Percentiles rank a stretch among this genome's conserved stretches.
phyloP scores from a whole-genome alignment of 2,888 invertebrate genomes.

The Drosophila demipolita region DNA sequence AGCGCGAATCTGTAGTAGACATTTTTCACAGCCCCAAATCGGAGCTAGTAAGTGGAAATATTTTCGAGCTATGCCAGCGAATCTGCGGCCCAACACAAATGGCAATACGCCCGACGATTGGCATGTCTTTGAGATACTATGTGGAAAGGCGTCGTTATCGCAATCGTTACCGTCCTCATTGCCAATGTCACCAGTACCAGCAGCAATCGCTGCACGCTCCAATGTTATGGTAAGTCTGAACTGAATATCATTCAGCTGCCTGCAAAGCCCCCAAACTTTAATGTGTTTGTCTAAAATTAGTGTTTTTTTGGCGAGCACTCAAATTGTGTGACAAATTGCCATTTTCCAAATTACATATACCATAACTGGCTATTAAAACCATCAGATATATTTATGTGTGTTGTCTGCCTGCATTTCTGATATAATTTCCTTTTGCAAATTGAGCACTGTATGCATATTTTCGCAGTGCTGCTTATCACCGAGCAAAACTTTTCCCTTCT shows the following conservation, averaged over 20 bases:
- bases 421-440: constrained; percentile 19
- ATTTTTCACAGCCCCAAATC: constrained; percentile 23
- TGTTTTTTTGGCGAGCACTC: constrained; percentile 11
- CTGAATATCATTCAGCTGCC: neutral
- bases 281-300: constrained; percentile 47
- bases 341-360: constrained; percentile 24
- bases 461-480: constrained; percentile 46
- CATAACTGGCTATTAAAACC: constrained; percentile 19
- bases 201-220: constrained; percentile 5
- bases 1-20: constrained; percentile 43
- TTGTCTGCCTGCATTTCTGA: constrained; percentile 29
- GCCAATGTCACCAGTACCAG: constrained; percentile 48
- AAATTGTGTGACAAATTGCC: constrained; percentile 76
- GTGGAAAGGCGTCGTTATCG: constrained; percentile 68
- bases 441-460: constrained; percentile 28
- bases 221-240: constrained; percentile 37
- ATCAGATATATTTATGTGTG: constrained; percentile 25
- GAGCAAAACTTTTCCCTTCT: constrained; percentile 28
- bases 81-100: constrained; percentile 62
- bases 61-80: constrained; percentile 52
- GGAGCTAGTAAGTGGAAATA: constrained; percentile 6
- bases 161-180: constrained; percentile 30
- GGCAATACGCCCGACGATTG: constrained; percentile 89
- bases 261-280: constrained; percentile 1
- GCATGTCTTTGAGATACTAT: constrained; percentile 90